Evolutionary conservation across 2,888 invertebrate genomes (phyloP), one percentile per base, ranked within the genome.

Genomic region (Falcaria lacertinaria): DNA sequence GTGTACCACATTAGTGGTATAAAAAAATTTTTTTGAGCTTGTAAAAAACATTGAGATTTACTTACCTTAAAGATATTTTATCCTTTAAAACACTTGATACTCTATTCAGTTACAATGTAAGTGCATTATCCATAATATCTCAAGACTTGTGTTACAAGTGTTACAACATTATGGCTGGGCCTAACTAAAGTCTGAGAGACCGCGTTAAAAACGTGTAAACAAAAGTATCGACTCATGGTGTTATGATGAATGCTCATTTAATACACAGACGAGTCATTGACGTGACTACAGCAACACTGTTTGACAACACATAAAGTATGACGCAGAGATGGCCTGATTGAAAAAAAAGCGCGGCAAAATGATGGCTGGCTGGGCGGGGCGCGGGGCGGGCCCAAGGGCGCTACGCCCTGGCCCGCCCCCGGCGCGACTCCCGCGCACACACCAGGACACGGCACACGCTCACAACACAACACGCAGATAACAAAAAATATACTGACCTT

Each of bases 361-460:
- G 63, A 80, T 85, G 81, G 79, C 76, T 74, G 79, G 70, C 58
- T 80, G 85, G 87, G 84, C 82, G 87, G 83, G 60, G 72, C 69
- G 74, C 62, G 72, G 69, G 78, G 74, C 74, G 70, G 70, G 57
- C 64, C 66, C 28, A 28, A 76, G 82, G 85, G 85, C 86, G 86
- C 81, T 75, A 80, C 82, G 86, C 86, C 86, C 84, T 82, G 74
- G 80, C 85, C 67, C 64, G 73, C 86, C 85, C 86, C 88, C 83
- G 81, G 69, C 69, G 60, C 60, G 63, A 64, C 70, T 67, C 67
- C 62, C 73, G 79, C 78, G 78, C 73, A 54, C 60, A 65, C 76
- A 15, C 33, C 33, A 14, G 47, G 45, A 48, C 46, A 45, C 48
- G 43, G 36, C 50, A 47, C 45, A 43, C 48, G 14, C 17, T 19